These are phyloP conservation scores for Steinernema carpocapsae DNA, from an alignment of 2,888 invertebrate species.

Conservation along the genomic window DNA sequence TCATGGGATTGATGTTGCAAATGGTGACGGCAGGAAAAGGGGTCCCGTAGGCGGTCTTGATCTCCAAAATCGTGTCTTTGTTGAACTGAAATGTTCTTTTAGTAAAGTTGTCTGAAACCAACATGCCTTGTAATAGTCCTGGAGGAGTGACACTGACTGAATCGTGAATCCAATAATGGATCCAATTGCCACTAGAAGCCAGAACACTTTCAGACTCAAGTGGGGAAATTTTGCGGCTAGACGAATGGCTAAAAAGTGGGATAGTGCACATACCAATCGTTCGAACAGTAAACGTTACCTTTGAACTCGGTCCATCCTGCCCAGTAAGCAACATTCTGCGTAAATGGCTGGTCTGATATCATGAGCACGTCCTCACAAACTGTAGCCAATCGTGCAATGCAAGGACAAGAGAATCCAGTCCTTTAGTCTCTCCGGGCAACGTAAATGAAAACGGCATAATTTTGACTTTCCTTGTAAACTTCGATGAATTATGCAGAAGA, in stretches of 20 bases:
- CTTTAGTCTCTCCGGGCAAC: slow-evolving; percentile 1
- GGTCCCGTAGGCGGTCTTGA: slow-evolving; percentile 36
- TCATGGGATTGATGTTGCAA: slow-evolving; percentile 45
- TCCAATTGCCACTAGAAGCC: slow-evolving; percentile 34
- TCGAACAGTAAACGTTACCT: slow-evolving; percentile 3
- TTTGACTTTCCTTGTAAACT: too few species aligned
- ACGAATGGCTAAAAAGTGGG: slow-evolving; percentile 33
- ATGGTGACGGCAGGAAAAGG: slow-evolving; percentile 43
- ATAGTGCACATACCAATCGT: neutral
- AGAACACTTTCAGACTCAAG: slow-evolving; percentile 33
- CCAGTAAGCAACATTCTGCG: slow-evolving; percentile 22
- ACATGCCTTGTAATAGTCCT: slow-evolving; percentile 37
- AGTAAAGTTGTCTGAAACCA: neutral
- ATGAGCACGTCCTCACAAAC: neutral
- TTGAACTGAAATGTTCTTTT: slow-evolving; percentile 30
- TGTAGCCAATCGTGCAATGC: too few species aligned
- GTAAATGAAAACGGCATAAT: neutral
- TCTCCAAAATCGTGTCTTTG: slow-evolving; percentile 38
- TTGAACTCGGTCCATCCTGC: slow-evolving; percentile 23
- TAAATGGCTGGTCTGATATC: slow-evolving; percentile 4
- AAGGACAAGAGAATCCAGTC: neutral
- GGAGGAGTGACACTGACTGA: slow-evolving; percentile 28
- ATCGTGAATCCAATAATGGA: slow-evolving; percentile 27
- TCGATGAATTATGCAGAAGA: too few species aligned
- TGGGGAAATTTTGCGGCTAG: slow-evolving; percentile 37